Evolutionary conservation across 2,888 invertebrate species (phyloP).

Genomic region (Drosophila sordidula): DNA sequence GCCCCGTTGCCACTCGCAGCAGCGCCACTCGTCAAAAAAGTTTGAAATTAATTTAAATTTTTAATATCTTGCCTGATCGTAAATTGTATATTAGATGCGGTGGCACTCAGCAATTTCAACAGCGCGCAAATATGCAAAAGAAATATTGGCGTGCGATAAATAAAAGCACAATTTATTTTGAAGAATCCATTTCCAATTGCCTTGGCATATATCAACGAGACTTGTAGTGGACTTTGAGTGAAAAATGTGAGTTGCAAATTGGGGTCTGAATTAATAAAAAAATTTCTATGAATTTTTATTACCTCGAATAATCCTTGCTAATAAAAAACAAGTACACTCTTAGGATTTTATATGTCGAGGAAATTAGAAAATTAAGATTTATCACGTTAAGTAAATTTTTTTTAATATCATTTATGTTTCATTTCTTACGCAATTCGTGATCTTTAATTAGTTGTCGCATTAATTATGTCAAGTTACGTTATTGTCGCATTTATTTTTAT

Average conservation of each 20-base stretch:
- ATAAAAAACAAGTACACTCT: too few relatives aligned
- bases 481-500: constrained; percentile 3
- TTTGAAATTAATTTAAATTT: constrained; percentile 76
- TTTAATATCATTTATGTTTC: too few relatives aligned
- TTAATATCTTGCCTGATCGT: constrained; percentile 61
- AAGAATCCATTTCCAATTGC: background rate
- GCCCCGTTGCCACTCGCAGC: constrained; percentile 35
- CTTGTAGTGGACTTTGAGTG: background rate
- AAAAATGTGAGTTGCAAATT: background rate
- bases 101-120: constrained; percentile 1
- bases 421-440: background rate
- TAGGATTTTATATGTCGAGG: too few relatives aligned
- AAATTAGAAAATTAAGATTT: too few relatives aligned
- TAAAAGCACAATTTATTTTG: constrained; percentile 12
- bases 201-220: background rate
- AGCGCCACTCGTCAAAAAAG: constrained; percentile 39
- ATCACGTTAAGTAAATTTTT: too few relatives aligned
- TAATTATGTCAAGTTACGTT: background rate
- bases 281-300: background rate
- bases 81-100: constrained; percentile 55
- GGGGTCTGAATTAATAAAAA: too few relatives aligned
- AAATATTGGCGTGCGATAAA: constrained; percentile 21
- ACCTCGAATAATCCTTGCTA: background rate
- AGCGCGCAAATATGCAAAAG: constrained; percentile 22
- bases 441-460: background rate